Evolutionary conservation across 2,113 vertebrate species (phyloP).

Genomic region (Panthera tigris): DNA sequence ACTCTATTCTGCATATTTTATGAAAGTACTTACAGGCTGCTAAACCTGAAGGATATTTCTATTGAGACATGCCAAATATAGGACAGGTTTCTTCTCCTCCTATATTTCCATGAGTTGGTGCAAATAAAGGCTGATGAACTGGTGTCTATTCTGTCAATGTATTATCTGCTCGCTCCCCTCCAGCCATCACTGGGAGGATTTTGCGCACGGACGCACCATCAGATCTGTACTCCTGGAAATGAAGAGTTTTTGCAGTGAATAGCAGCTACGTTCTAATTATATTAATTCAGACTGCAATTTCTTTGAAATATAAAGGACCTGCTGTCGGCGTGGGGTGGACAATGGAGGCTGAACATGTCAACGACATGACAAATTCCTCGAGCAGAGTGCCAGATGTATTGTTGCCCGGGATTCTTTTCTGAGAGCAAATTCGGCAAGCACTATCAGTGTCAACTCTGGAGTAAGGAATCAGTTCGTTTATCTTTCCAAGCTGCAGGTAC

Average conservation of each 20-base stretch:
- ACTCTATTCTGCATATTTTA: not conserved
- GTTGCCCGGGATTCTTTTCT: conserved; percentile 67
- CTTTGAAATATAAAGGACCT: conserved; percentile 79
- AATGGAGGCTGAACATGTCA: conserved; percentile 78
- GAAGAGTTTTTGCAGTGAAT: conserved; percentile 69
- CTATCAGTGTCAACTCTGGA: conserved; percentile 55
- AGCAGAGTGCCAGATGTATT: conserved; percentile 72
- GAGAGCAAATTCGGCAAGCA: conserved; percentile 52
- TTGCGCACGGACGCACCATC: conserved; percentile 37
- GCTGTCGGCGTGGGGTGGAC: conserved; percentile 73
- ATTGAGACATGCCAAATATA: not conserved
- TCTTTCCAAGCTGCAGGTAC: conserved; percentile 76
- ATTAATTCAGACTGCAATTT: conserved; percentile 80
- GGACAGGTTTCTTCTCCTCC: not conserved
- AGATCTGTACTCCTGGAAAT: conserved; percentile 71
- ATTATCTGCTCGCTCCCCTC: not conserved
- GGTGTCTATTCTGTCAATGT: not conserved
- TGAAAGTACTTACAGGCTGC: not conserved
- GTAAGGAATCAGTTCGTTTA: conserved; percentile 63
- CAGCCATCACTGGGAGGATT: conserved; percentile 4
- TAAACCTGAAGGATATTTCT: conserved; percentile 20
- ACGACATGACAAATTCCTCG: conserved; percentile 73
- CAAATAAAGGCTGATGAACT: not conserved
- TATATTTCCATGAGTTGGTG: not conserved
- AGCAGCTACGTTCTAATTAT: conserved; percentile 80